phyloP scores from a whole-genome alignment of 2,888 invertebrate genomes.

The Megastigmus dorsalis region DNA sequence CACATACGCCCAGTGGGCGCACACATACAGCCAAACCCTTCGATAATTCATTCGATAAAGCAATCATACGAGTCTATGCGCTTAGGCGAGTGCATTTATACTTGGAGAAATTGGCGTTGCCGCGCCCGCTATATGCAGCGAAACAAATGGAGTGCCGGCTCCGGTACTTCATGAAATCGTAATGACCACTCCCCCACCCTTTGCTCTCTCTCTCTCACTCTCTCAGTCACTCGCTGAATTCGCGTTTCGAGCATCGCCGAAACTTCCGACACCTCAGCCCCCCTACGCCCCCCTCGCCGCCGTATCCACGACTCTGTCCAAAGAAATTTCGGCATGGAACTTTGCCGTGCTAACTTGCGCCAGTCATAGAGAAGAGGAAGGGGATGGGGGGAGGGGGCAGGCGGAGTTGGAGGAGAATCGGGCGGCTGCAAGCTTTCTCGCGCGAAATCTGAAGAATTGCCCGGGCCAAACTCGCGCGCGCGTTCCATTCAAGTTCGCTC shows the following conservation, averaged over 20 bases:
- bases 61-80: constrained; percentile 26
- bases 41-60: constrained; percentile 43
- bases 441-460: constrained; percentile 39
- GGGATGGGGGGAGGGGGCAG: too few relatives aligned
- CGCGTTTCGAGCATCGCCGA: constrained; percentile 18
- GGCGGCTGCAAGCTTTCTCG: constrained; percentile 14
- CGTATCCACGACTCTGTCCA: neutral
- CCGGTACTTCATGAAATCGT: constrained; percentile 30
- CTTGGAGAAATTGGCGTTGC: constrained; percentile 12
- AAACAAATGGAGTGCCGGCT: constrained; percentile 33
- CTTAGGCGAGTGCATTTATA: constrained; percentile 20
- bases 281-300: neutral
- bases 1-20: too few relatives aligned
- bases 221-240: too few relatives aligned
- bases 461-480: constrained; percentile 30
- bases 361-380: too few relatives aligned
- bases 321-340: constrained; percentile 38
- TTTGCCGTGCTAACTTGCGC: constrained; percentile 24
- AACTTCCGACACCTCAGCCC: constrained; percentile 26
- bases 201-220: too few relatives aligned
- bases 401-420: neutral
- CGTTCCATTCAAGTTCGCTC: constrained; percentile 24
- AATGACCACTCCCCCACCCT: constrained; percentile 23
- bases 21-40: too few relatives aligned
- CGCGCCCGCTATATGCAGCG: neutral